Evolutionary conservation across 2,888 invertebrate genomes (phyloP), one percentile per base, ranked within the genome.

Genomic region (Podabrus alpinus): DNA sequence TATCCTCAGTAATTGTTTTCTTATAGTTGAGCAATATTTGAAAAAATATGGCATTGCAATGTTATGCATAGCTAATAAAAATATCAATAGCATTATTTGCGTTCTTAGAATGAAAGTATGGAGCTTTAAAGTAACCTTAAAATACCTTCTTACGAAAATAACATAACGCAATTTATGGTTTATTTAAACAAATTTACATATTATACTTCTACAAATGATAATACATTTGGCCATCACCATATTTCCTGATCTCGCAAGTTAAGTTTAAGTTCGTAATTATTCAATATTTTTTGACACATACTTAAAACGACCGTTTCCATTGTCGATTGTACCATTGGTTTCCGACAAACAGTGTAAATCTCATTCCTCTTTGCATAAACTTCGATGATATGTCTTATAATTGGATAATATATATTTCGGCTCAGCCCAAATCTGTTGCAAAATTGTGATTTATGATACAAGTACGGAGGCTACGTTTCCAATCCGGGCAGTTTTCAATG

Each of bases 21-120:
- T 64, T 16, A 19, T 19, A 64, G 19, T 64, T 64, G 62, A n/a
- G 21, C 62, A 64, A 64, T 64, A 64, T 64, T 64, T 64, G 11
- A 19, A 62, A 64, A 64, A 64, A 13, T 64, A 64, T 45, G 62
- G 21, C 62, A 64, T 64, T 64, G 62, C 62, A 64, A 64, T 64
- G 62, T 64, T 64, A 19, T 64, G 62, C 62, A 64, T 64, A 64
- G 13, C 19, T 64, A 64, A 64, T 64, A 64, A 64, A 21, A 15
- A 64, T 64, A 64, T 64, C 62, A 64, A 64, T 64, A 64, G 21
- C 62, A 19, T 64, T 64, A 64, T 64, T 64, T 19, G 21, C 17
- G 21, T 64, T 64, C 21, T 9, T 21, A 64, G 62, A 64, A 64
- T 64, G 62, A 64, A 64, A 64, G 21, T 64, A 21, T 64, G 10